Percentiles rank a stretch among this genome's conserved stretches.
Evolutionary conservation across 2,888 invertebrate genomes (phyloP).

Genomic region (Tholera decimalis): DNA sequence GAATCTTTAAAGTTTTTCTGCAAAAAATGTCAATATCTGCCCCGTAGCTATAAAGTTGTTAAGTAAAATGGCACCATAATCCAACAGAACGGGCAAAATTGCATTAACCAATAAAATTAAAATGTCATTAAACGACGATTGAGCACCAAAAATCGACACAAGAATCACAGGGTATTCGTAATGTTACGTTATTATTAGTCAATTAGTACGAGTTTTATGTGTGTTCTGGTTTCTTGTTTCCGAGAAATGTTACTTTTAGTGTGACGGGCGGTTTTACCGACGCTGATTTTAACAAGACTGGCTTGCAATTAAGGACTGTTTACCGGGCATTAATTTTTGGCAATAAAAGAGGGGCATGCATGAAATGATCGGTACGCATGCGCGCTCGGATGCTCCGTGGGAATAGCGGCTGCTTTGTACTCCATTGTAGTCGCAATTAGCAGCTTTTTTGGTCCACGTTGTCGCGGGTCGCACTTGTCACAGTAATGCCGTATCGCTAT

Average conservation of each 20-base stretch:
- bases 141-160: conserved; percentile 72
- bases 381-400: conserved; percentile 86
- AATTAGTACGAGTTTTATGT: conserved; percentile 82
- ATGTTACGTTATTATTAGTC: conserved; percentile 85
- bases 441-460: conserved; percentile 82
- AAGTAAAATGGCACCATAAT: conserved; percentile 73
- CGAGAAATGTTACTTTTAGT: conserved; percentile 78
- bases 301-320: conserved; percentile 89
- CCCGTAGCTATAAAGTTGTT: conserved; percentile 78
- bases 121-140: conserved; percentile 80
- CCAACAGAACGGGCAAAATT: conserved; percentile 53
- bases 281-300: conserved; percentile 82
- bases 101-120: conserved; percentile 87
- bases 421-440: conserved; percentile 90
- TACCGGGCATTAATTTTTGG: conserved; percentile 91
- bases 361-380: conserved; percentile 88
- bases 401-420: conserved; percentile 89
- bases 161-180: conserved; percentile 80
- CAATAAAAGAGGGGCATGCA: conserved; percentile 90
- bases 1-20: conserved; percentile 52
- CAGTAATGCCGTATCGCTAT: conserved; percentile 87
- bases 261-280: conserved; percentile 76
- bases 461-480: conserved; percentile 85
- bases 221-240: conserved; percentile 80
- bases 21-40: conserved; percentile 61